A percentile compares a stretch with the other conserved stretches of the same genome.
phyloP scores from a whole-genome alignment of 2,888 invertebrate genomes.

The Limnephilus marmoratus region DNA sequence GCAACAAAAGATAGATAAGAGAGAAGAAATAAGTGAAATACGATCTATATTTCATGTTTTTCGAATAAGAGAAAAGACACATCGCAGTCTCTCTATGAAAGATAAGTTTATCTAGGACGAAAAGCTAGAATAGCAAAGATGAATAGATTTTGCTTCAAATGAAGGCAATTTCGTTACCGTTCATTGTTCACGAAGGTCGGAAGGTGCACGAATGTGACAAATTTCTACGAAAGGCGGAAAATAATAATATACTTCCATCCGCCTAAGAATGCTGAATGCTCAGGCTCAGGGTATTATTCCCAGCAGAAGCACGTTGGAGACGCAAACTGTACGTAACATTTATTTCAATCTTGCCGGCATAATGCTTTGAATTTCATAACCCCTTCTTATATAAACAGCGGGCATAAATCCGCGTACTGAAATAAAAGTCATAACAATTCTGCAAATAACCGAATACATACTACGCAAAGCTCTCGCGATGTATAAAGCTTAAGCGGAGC shows the following conservation, averaged over 20 bases:
- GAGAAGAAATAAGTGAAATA: too few species aligned
- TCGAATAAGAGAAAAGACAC: background rate
- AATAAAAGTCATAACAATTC: constrained; percentile 49
- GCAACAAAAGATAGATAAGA: too few species aligned
- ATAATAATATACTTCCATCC: background rate
- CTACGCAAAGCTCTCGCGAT: constrained; percentile 39
- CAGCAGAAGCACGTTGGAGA: background rate
- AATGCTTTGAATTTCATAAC: constrained; percentile 32
- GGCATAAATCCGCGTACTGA: constrained; percentile 38
- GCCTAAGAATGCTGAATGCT: background rate
- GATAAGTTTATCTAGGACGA: background rate
- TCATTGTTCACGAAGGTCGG: background rate
- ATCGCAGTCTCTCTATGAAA: background rate
- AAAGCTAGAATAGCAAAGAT: background rate
- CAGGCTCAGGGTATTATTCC: background rate
- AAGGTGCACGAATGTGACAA: background rate
- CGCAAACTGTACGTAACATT: background rate
- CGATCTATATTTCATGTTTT: background rate
- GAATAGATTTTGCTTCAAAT: background rate
- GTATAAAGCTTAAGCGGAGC: constrained; percentile 49
- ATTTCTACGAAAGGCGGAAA: background rate
- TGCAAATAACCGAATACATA: constrained; percentile 48
- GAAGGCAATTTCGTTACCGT: background rate
- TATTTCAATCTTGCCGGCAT: constrained; percentile 34
- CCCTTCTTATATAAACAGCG: constrained; percentile 33